phyloP scores from a whole-genome alignment of 2,888 invertebrate species.

The Dysmachus trigonus region DNA sequence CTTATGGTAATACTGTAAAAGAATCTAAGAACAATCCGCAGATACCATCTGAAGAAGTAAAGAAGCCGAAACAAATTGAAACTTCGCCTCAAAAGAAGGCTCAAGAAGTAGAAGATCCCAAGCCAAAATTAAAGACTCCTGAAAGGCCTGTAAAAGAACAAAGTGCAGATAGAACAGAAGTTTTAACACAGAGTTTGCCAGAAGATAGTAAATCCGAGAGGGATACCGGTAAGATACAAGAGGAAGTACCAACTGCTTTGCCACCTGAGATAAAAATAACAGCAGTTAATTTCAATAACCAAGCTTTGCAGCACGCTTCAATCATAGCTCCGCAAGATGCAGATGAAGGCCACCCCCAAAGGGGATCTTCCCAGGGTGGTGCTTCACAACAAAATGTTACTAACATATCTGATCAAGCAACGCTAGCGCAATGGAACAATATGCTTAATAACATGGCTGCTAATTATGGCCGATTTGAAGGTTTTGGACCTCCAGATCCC shows the following conservation, averaged over 20 bases:
- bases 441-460: slow-evolving; percentile 54
- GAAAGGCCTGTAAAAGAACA: not conserved
- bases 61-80: not conserved
- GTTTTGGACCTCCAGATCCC: slow-evolving; percentile 54
- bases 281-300: not conserved
- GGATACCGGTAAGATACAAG: slow-evolving; percentile 43
- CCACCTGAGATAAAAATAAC: slow-evolving; percentile 46
- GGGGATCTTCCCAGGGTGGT: slow-evolving; percentile 42
- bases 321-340: slow-evolving; percentile 10
- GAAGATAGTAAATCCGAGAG: slow-evolving; percentile 5
- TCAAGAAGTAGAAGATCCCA: not conserved
- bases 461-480: slow-evolving; percentile 49
- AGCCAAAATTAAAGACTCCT: not conserved
- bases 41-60: not conserved
- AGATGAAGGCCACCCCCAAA: slow-evolving; percentile 44
- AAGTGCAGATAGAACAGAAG: not conserved
- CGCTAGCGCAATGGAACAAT: slow-evolving; percentile 60
- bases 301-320: slow-evolving; percentile 5
- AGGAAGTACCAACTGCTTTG: not conserved
- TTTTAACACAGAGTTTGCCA: not conserved
- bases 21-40: slow-evolving; percentile 30
- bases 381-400: slow-evolving; percentile 50
- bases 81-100: not conserved
- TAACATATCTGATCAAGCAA: slow-evolving; percentile 61
- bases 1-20: slow-evolving; percentile 26